Evolutionary conservation across 2,113 vertebrate genomes (phyloP).

Genomic region (Sinocyclocheilus maitianheensis): DNA sequence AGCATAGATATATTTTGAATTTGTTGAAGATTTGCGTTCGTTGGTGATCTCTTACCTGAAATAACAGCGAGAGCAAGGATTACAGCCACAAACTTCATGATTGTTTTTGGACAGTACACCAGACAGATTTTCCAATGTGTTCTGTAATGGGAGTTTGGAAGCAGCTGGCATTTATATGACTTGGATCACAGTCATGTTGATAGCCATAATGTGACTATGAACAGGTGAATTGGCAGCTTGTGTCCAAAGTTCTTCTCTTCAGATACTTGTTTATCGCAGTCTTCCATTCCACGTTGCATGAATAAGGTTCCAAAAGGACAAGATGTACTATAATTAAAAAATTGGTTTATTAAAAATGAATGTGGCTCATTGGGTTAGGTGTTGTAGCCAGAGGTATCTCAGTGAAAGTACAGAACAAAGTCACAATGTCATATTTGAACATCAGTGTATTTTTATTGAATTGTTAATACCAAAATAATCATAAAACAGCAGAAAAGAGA

Average conservation of each 20-base stretch:
- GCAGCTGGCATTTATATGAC: slow-evolving; percentile 65
- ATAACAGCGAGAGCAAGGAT: slow-evolving; percentile 65
- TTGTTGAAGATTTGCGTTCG: background rate
- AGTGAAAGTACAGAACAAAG: background rate
- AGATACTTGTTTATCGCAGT: slow-evolving; percentile 67
- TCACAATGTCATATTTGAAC: background rate
- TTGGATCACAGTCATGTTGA: slow-evolving; percentile 50
- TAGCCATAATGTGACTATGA: slow-evolving; percentile 31
- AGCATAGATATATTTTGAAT: background rate
- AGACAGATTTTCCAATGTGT: slow-evolving; percentile 9
- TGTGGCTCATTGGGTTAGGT: too few species aligned
- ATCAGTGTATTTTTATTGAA: background rate
- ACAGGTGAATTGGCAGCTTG: slow-evolving; percentile 51
- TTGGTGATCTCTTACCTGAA: slow-evolving; percentile 65
- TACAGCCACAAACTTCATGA: slow-evolving; percentile 70
- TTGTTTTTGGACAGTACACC: slow-evolving; percentile 52
- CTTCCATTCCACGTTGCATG: slow-evolving; percentile 65
- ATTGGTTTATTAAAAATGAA: background rate
- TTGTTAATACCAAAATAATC: background rate
- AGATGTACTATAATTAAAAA: slow-evolving; percentile 21
- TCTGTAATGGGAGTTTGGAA: slow-evolving; percentile 30
- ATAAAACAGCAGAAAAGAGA: background rate
- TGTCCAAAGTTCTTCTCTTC: slow-evolving; percentile 68
- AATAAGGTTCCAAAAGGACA: slow-evolving; percentile 47
- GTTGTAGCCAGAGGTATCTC: too few species aligned